These are phyloP conservation scores for Nemotelus pantherinus DNA, from an alignment of 2,888 invertebrate species.

Conservation along the genomic window DNA sequence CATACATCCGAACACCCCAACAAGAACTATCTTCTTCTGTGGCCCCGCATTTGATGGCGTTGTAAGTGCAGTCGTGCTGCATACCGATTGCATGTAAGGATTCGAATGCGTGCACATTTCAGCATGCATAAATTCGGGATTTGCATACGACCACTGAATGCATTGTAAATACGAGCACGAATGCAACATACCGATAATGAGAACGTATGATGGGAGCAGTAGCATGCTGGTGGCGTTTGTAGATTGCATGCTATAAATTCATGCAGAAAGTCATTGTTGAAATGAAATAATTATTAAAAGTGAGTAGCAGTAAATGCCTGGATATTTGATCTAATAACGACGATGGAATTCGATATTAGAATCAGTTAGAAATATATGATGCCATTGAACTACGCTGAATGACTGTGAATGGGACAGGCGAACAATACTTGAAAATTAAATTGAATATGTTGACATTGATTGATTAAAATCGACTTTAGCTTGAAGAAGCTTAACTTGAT, in stretches of 20 bases:
- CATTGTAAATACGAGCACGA: not conserved
- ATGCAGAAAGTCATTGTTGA: not conserved
- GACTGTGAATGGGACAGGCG: not conserved
- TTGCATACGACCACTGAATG: not conserved
- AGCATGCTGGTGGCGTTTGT: not conserved
- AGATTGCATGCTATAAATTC: not conserved
- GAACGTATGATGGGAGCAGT: not conserved
- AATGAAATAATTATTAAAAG: not conserved
- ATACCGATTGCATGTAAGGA: not conserved
- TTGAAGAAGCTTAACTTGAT: no score
- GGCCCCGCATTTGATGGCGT: not conserved
- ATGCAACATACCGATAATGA: conserved; percentile 5
- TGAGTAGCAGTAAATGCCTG: not conserved
- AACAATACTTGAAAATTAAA: no score
- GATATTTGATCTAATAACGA: not conserved
- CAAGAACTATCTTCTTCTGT: not conserved
- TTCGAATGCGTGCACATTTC: not conserved
- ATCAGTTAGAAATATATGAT: not conserved
- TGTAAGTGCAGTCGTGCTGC: not conserved
- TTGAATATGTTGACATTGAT: no score
- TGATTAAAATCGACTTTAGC: no score
- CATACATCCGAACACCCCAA: not conserved
- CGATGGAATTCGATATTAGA: no score
- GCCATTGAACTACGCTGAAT: not conserved
- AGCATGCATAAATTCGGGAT: not conserved